These are phyloP conservation scores for Drosophila meridionalis DNA, from an alignment of 2,888 invertebrate genomes.

Conservation along the genomic window DNA sequence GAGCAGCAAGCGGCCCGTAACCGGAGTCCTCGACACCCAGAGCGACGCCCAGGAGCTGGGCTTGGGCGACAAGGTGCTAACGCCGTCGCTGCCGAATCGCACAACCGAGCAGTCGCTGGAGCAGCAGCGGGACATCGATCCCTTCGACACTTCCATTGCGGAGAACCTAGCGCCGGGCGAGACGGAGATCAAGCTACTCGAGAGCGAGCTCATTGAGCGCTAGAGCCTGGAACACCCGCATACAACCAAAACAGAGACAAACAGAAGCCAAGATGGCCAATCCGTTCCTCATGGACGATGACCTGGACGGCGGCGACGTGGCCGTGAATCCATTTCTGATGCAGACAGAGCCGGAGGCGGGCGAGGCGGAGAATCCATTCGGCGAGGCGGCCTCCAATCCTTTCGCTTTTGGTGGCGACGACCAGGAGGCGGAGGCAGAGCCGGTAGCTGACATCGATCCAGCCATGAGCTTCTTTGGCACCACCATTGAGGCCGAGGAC, in stretches of 20 bases:
- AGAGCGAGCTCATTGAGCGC: slow-evolving; percentile 89
- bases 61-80: slow-evolving; percentile 90
- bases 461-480: slow-evolving; percentile 85
- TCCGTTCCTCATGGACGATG: slow-evolving; percentile 92
- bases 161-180: slow-evolving; percentile 91
- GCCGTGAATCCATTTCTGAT: slow-evolving; percentile 90
- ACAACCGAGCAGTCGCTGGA: slow-evolving; percentile 74
- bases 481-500: slow-evolving; percentile 85
- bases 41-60: slow-evolving; percentile 85
- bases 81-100: slow-evolving; percentile 86
- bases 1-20: slow-evolving; percentile 69
- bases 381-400: slow-evolving; percentile 87
- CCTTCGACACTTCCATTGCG: slow-evolving; percentile 95
- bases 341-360: slow-evolving; percentile 83
- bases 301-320: slow-evolving; percentile 86
- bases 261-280: slow-evolving; percentile 88
- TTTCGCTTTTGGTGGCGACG: slow-evolving; percentile 87
- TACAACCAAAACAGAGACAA: slow-evolving; percentile 1
- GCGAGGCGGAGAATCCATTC: slow-evolving; percentile 89
- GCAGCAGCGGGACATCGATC: slow-evolving; percentile 88
- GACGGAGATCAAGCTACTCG: slow-evolving; percentile 91
- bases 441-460: slow-evolving; percentile 81
- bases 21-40: slow-evolving; percentile 83
- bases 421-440: slow-evolving; percentile 73
- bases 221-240: slow-evolving; percentile 77